These are phyloP conservation scores for Choloepus didactylus DNA, from an alignment of 2,797 vertebrate genomes.

Conservation along the genomic window DNA sequence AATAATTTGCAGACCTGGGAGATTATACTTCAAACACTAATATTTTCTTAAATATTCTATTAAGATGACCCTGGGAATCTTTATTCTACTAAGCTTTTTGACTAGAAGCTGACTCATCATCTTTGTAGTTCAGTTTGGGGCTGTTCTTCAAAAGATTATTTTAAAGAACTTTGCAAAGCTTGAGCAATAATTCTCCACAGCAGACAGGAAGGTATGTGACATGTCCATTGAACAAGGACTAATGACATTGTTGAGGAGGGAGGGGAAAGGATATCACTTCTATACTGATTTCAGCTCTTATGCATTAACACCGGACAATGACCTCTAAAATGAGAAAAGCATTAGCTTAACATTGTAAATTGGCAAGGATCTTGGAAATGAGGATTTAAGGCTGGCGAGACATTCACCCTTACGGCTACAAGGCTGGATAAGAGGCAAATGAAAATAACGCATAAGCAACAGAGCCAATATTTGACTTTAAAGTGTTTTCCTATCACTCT, in stretches of 20 bases:
- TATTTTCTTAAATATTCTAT: constrained; percentile 56
- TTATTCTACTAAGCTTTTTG: constrained; percentile 45
- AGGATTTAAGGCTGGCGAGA: neutral
- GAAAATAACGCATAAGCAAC: constrained; percentile 42
- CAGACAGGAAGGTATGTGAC: constrained; percentile 54
- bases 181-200: constrained; percentile 70
- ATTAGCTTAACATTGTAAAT: neutral
- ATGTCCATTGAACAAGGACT: constrained; percentile 78
- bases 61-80: constrained; percentile 64
- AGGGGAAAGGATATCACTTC: constrained; percentile 52
- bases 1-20: constrained; percentile 41
- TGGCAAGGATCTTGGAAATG: constrained; percentile 42
- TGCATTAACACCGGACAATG: constrained; percentile 52
- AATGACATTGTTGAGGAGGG: constrained; percentile 68
- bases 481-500: neutral
- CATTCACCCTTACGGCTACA: neutral
- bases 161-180: constrained; percentile 66
- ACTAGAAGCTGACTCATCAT: neutral
- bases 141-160: constrained; percentile 73
- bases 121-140: constrained; percentile 57
- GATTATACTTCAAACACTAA: constrained; percentile 16
- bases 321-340: constrained; percentile 62
- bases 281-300: constrained; percentile 12
- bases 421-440: neutral
- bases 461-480: neutral